Evolutionary conservation across 53 echinoderm and acorn worm species (phyloP).

Genomic region (Patiria pectinifera): DNA sequence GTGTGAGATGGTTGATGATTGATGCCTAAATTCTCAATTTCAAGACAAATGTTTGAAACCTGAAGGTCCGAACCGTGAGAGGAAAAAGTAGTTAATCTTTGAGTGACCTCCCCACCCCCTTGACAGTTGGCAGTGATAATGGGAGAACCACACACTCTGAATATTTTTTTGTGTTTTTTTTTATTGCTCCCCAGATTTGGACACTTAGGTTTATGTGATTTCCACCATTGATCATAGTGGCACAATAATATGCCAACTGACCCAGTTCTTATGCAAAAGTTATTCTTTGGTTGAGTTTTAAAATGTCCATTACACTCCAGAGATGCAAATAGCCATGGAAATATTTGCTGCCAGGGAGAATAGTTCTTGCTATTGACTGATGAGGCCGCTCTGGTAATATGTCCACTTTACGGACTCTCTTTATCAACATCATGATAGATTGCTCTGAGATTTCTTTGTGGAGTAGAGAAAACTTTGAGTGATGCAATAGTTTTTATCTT

Average conservation of each 20-base stretch:
- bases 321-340: not conserved
- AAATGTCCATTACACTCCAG: not conserved
- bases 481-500: too few relatives aligned
- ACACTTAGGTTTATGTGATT: not conserved
- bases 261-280: not conserved
- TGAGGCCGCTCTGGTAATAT: too few relatives aligned
- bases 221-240: not conserved
- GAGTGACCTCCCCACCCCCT: not conserved
- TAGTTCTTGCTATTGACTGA: too few relatives aligned
- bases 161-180: not conserved
- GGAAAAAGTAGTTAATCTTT: not conserved
- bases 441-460: too few relatives aligned
- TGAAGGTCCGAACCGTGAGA: slow-evolving; percentile 2
- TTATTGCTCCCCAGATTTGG: not conserved
- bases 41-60: not conserved
- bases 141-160: slow-evolving; percentile 37
- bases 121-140: slow-evolving; percentile 8
- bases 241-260: not conserved
- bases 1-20: not conserved
- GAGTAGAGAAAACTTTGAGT: not conserved
- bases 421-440: too few relatives aligned
- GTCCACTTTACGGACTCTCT: too few relatives aligned
- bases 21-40: not conserved
- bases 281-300: not conserved
- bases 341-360: not conserved